Conservation (phyloP, 2,113 vertebrate genomes). For the Euleptes europaea region DNA sequence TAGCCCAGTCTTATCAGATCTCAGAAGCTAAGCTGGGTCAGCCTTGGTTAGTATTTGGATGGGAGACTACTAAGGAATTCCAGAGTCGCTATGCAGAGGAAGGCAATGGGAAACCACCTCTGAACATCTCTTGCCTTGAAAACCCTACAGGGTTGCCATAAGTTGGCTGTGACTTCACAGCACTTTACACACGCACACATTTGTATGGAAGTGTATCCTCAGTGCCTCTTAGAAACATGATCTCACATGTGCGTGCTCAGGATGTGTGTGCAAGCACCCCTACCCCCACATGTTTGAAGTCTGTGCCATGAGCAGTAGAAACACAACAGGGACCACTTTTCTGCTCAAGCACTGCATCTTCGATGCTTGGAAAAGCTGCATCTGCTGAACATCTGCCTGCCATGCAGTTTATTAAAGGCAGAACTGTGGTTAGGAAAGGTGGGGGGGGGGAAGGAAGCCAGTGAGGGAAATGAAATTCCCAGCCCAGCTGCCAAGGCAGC, state of each 20-base stretch:
- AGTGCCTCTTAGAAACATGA: background rate
- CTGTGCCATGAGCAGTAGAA: background rate
- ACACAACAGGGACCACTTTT: background rate
- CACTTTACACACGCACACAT: background rate
- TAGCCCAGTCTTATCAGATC: too few species aligned
- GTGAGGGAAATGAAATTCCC: background rate
- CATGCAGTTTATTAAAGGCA: background rate
- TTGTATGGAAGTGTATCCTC: too few species aligned
- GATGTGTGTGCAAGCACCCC: background rate
- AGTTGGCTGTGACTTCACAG: too few species aligned
- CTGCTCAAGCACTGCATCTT: background rate
- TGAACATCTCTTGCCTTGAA: too few species aligned
- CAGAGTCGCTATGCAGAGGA: too few species aligned
- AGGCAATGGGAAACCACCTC: too few species aligned
- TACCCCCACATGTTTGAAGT: too few species aligned
- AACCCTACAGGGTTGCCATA: too few species aligned
- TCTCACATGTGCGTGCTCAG: background rate
- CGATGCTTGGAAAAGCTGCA: background rate
- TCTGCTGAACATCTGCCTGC: background rate
- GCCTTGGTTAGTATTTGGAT: too few species aligned
- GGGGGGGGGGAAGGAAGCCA: too few species aligned
- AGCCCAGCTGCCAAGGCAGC: background rate
- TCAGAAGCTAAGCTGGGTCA: too few species aligned
- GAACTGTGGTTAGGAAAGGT: background rate
- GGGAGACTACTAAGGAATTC: too few species aligned